phyloP scores from a whole-genome alignment of 2,113 vertebrate genomes.

The Ptyas mucosa region DNA sequence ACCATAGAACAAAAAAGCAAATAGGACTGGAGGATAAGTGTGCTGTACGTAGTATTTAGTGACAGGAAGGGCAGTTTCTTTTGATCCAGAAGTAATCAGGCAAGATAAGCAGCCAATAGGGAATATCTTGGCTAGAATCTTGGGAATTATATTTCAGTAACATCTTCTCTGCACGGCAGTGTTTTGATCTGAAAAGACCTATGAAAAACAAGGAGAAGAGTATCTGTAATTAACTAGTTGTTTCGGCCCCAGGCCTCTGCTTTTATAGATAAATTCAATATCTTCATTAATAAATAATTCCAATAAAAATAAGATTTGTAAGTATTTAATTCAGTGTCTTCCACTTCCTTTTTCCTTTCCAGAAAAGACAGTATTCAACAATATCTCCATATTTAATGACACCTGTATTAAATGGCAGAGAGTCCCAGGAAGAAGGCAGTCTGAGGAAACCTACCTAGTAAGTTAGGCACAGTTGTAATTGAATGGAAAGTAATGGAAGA shows the following conservation, averaged over 20 bases:
- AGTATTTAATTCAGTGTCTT: not conserved
- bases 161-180: not conserved
- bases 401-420: constrained; percentile 85
- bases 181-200: not conserved
- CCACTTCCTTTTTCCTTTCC: not conserved
- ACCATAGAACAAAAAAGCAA: not conserved
- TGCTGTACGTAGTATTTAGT: not conserved
- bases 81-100: not conserved
- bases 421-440: constrained; percentile 55
- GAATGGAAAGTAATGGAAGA: not conserved
- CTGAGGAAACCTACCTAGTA: constrained; percentile 65
- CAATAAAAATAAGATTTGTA: not conserved
- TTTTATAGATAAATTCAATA: not conserved
- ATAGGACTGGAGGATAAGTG: not conserved
- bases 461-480: constrained; percentile 38
- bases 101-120: not conserved
- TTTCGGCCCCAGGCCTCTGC: not conserved
- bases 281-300: not conserved
- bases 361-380: constrained; percentile 70
- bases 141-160: not conserved
- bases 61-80: not conserved
- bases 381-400: constrained; percentile 77
- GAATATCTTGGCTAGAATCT: not conserved
- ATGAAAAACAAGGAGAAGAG: not conserved
- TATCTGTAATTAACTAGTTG: not conserved